Percentiles rank a stretch among this genome's conserved stretches.
Evolutionary conservation across 2,113 vertebrate genomes (phyloP).

Genomic region (Sphyrna mokarran): DNA sequence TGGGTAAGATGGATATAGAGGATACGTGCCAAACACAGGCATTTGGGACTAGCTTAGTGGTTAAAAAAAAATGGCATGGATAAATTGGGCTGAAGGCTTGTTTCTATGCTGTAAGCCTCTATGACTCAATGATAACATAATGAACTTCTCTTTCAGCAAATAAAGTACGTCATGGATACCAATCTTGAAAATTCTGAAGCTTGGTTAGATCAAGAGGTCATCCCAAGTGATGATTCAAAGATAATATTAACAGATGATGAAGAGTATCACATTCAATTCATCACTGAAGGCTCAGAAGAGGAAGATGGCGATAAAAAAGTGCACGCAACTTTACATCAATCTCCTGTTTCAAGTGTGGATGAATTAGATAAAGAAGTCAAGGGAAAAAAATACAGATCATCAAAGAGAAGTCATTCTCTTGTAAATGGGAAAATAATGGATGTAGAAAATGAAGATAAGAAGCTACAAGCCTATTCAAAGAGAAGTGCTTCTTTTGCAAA

Average conservation of each 20-base stretch:
- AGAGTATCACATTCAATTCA: not conserved
- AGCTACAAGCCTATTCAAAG: not conserved
- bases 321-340: no score
- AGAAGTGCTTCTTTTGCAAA: not conserved
- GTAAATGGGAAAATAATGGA: not conserved
- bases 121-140: not conserved
- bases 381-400: not conserved
- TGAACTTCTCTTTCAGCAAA: not conserved
- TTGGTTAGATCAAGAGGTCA: not conserved
- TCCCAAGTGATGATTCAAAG: not conserved
- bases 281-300: not conserved
- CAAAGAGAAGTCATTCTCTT: not conserved
- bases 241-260: not conserved
- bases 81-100: no score
- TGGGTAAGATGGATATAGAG: no score
- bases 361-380: not conserved
- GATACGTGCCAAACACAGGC: no score
- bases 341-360: no score
- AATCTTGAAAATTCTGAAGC: not conserved
- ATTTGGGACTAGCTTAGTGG: no score
- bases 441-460: not conserved
- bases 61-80: no score
- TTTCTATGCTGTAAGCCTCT: no score
- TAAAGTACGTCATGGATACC: not conserved
- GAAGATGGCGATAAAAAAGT: no score